Evolutionary conservation across 1,140 invertebrate species (phyloP).

Genomic region (Rhopalosiphum padi): DNA sequence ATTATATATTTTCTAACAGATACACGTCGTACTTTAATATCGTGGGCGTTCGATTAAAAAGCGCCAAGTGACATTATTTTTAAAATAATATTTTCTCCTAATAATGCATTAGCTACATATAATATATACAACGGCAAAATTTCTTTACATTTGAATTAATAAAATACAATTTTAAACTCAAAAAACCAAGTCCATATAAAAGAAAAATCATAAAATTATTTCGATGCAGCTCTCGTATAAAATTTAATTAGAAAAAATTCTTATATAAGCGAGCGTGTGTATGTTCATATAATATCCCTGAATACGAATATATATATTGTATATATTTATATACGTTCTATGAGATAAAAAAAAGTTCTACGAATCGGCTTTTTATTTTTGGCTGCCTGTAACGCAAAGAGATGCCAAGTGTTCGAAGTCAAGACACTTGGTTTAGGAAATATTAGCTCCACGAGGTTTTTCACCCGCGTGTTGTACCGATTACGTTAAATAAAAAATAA

Average conservation of each 20-base stretch:
- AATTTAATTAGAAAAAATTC: background rate
- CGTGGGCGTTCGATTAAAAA: background rate
- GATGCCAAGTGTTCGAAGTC: constrained; percentile 7
- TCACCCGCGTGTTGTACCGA: background rate
- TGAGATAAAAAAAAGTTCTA: background rate
- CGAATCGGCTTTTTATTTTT: background rate
- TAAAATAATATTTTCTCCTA: background rate
- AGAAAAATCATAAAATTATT: background rate
- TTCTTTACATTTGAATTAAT: background rate
- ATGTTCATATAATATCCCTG: background rate
- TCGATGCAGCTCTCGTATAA: background rate
- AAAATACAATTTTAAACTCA: background rate
- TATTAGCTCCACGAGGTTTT: background rate
- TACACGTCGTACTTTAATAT: background rate
- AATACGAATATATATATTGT: background rate
- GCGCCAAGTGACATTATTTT: background rate
- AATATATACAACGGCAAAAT: background rate
- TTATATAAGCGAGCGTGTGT: background rate
- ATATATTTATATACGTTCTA: background rate
- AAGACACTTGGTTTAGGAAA: background rate
- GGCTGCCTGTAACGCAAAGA: background rate
- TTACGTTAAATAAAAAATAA: background rate
- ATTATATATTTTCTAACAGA: background rate
- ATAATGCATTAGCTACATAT: background rate
- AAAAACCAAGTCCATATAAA: background rate